These are phyloP conservation scores for Geodia barretti DNA, from an alignment of 37 sponge, comb jelly and placozoan species.

Conservation along the genomic window DNA sequence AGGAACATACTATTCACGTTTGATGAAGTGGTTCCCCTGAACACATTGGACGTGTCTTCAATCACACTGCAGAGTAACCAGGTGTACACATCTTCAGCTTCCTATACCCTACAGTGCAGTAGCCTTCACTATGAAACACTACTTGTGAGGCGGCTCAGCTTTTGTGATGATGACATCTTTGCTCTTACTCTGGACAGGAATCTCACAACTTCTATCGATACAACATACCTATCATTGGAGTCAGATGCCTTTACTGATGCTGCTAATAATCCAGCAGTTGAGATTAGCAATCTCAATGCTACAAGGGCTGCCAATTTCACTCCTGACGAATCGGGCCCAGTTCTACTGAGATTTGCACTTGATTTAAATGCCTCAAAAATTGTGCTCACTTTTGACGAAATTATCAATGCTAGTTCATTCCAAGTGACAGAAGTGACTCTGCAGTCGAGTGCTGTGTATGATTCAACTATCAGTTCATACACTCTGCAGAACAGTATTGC, in stretches of 20 bases:
- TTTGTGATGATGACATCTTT: constrained; percentile 63
- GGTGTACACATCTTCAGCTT: not conserved
- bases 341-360: constrained; percentile 57
- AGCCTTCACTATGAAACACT: constrained; percentile 18
- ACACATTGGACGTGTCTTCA: constrained; percentile 35
- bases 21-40: constrained; percentile 59
- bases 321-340: constrained; percentile 59
- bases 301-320: constrained; percentile 48
- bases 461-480: constrained; percentile 27
- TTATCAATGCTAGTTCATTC: constrained; percentile 56
- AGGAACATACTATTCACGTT: constrained; percentile 68
- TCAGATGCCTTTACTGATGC: constrained; percentile 63
- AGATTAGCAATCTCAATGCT: constrained; percentile 20
- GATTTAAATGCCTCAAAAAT: constrained; percentile 58
- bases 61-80: constrained; percentile 68
- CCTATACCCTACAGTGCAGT: constrained; percentile 38
- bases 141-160: constrained; percentile 15
- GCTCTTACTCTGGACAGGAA: constrained; percentile 51
- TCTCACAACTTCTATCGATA: constrained; percentile 63
- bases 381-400: constrained; percentile 79
- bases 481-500: constrained; percentile 28
- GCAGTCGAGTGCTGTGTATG: constrained; percentile 45
- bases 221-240: constrained; percentile 69
- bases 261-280: constrained; percentile 32
- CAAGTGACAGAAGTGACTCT: constrained; percentile 61